Percentiles rank a stretch among this genome's conserved stretches.
Evolutionary conservation across 1,140 invertebrate species (phyloP).

Genomic region (Leptinotarsa defecta): DNA sequence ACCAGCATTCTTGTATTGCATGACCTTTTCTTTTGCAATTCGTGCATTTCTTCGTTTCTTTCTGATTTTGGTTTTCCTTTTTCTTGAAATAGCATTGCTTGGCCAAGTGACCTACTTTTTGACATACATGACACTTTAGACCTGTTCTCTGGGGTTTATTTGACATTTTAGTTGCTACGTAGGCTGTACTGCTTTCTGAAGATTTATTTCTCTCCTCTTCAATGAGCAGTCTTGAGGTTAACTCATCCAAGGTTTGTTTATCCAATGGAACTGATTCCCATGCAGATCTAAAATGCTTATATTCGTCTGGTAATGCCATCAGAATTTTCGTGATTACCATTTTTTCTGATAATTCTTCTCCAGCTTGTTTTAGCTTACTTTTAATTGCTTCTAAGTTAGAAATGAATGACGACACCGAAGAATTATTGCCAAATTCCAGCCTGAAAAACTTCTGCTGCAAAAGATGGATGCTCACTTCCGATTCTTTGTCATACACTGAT

Average conservation of each 20-base stretch:
- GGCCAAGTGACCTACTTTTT: constrained; percentile 14
- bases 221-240: constrained; percentile 44
- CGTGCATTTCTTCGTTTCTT: neutral
- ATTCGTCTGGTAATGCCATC: constrained; percentile 45
- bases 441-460: constrained; percentile 49
- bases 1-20: neutral
- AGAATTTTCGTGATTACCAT: constrained; percentile 53
- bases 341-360: constrained; percentile 43
- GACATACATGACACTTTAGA: constrained; percentile 11
- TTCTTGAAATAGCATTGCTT: constrained; percentile 18
- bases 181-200: neutral
- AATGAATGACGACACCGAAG: constrained; percentile 44
- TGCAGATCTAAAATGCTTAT: constrained; percentile 51
- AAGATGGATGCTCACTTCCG: constrained; percentile 43
- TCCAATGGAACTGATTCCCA: constrained; percentile 48
- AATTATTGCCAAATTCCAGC: constrained; percentile 21
- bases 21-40: constrained; percentile 4
- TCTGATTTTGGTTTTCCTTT: neutral
- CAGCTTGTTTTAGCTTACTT: constrained; percentile 44
- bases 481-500: constrained; percentile 49
- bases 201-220: constrained; percentile 39
- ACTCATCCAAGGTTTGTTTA: constrained; percentile 46
- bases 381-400: constrained; percentile 48
- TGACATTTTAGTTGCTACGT: constrained; percentile 2
- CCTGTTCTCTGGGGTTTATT: neutral